Conservation (phyloP, 2,113 vertebrate genomes). For the Oreochromis aureus region DNA sequence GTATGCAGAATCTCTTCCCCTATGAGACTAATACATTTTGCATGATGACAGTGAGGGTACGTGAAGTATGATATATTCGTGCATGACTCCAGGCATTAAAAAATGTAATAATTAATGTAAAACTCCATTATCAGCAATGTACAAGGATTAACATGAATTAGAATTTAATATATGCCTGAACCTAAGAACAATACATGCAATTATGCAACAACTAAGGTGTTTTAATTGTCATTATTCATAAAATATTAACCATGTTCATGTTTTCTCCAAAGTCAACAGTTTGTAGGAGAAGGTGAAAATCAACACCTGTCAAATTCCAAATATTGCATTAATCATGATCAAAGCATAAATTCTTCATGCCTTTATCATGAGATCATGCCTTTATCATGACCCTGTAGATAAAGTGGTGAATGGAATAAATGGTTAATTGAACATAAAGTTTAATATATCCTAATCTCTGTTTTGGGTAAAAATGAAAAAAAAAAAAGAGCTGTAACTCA, state of each 20-base stretch:
- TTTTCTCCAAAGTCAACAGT: neutral
- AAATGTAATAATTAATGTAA: neutral
- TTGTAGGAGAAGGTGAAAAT: neutral
- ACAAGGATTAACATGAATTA: neutral
- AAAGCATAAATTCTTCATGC: neutral
- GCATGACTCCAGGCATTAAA: neutral
- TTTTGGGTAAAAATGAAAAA: neutral
- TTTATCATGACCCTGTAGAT: accelerated
- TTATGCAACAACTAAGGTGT: neutral
- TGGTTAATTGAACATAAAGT: neutral
- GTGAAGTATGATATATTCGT: neutral
- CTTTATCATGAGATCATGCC: neutral
- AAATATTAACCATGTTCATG: accelerated
- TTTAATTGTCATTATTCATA: neutral
- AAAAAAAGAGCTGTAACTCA: accelerated
- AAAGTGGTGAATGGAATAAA: neutral
- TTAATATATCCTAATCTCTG: neutral
- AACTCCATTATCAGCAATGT: neutral
- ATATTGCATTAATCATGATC: neutral
- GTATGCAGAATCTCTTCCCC: accelerated
- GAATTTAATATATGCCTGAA: neutral
- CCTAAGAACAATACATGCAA: accelerated
- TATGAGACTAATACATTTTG: neutral
- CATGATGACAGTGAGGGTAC: neutral
- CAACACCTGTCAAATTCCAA: neutral